These are phyloP conservation scores for Coranthus polyacanthus DNA, from an alignment of 2,797 vertebrate genomes.

Conservation along the genomic window DNA sequence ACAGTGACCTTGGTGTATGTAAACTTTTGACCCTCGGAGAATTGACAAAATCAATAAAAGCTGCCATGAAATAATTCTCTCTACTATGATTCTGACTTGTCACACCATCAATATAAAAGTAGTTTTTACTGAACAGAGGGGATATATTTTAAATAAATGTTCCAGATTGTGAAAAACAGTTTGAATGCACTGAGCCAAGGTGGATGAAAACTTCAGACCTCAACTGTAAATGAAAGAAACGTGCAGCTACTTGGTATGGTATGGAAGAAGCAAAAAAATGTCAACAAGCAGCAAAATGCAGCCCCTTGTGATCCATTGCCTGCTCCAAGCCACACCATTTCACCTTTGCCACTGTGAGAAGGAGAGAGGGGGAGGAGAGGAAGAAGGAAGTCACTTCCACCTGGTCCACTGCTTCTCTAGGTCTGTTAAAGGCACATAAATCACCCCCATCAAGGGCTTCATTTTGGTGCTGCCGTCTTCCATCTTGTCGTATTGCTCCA, in stretches of 20 bases:
- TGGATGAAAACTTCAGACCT: too few species aligned
- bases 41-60: too few species aligned
- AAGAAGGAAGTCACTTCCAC: slow-evolving; percentile 99
- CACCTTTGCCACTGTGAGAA: slow-evolving; percentile 92
- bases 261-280: slow-evolving; percentile 88
- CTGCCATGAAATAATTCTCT: too few species aligned
- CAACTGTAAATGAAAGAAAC: slow-evolving; percentile 47
- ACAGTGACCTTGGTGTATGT: too few species aligned
- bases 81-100: too few species aligned
- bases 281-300: slow-evolving; percentile 87
- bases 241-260: slow-evolving; percentile 84
- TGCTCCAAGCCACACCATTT: slow-evolving; percentile 94
- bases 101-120: too few species aligned
- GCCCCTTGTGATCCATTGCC: slow-evolving; percentile 85
- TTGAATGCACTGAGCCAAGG: too few species aligned
- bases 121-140: too few species aligned
- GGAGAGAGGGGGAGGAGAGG: slow-evolving; percentile 88
- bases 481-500: slow-evolving; percentile 98
- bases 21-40: too few species aligned
- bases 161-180: too few species aligned
- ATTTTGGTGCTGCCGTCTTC: slow-evolving; percentile 98
- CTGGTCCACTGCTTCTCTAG: slow-evolving; percentile 99
- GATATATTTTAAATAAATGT: too few species aligned
- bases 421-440: slow-evolving; percentile 99
- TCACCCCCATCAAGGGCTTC: slow-evolving; percentile 99